phyloP scores from a whole-genome alignment of 2,797 vertebrate species.

The Halcyon smyrnensis region DNA sequence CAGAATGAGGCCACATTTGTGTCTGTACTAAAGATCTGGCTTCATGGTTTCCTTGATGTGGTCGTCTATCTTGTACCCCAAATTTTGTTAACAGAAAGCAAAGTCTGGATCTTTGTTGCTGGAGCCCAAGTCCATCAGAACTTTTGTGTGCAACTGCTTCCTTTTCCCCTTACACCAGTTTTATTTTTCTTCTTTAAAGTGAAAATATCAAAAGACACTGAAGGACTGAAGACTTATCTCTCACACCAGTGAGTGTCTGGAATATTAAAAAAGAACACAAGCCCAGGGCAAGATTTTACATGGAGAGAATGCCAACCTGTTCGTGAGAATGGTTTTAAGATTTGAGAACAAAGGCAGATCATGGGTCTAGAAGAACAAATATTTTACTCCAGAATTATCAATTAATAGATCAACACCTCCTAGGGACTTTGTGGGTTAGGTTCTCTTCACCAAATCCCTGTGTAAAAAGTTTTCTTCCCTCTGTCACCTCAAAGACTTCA shows the following conservation, averaged over 20 bases:
- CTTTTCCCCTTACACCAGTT: accelerated
- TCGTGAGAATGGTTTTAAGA: not conserved
- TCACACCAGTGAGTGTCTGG: not conserved
- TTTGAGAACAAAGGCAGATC: not conserved
- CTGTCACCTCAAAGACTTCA: not conserved
- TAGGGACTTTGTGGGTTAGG: not conserved
- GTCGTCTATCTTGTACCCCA: not conserved
- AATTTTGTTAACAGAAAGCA: not conserved
- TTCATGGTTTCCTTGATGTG: not conserved
- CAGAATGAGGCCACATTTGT: not conserved
- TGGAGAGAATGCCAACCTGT: not conserved
- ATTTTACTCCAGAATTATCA: not conserved
- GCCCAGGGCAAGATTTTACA: not conserved
- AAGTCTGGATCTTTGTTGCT: not conserved
- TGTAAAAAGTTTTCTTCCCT: not conserved
- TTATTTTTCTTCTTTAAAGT: not conserved
- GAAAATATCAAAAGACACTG: not conserved
- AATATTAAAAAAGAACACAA: not conserved
- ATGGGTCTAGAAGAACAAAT: not conserved
- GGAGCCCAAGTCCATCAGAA: not conserved
- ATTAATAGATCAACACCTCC: not conserved
- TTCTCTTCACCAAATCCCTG: not conserved
- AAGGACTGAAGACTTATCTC: not conserved
- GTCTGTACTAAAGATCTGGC: not conserved
- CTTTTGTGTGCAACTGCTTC: not conserved